phyloP scores from a whole-genome alignment of 2,888 invertebrate species.

The Leucozona laternaria region DNA sequence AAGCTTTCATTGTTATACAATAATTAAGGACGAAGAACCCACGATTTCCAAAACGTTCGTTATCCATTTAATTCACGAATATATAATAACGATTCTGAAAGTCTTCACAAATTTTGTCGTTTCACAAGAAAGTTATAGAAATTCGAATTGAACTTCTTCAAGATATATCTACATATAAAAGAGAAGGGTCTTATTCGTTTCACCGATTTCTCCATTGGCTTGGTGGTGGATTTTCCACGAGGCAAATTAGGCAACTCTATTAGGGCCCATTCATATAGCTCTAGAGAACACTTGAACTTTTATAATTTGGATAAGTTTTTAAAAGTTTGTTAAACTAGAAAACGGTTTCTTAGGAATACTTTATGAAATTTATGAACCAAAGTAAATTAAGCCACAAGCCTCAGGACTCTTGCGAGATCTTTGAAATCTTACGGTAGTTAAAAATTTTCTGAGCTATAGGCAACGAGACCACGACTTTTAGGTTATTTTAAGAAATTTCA shows the following conservation, averaged over 20 bases:
- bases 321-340: no score
- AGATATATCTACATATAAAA: no score
- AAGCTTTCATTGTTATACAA: slow-evolving; percentile 31
- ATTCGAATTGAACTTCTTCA: background rate
- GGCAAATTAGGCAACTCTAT: background rate
- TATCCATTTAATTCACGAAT: background rate
- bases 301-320: no score
- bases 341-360: no score
- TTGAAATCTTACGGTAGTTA: no score
- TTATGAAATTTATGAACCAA: no score
- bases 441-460: no score
- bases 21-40: slow-evolving; percentile 8
- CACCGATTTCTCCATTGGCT: background rate
- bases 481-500: no score
- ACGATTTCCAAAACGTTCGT: background rate
- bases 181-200: background rate
- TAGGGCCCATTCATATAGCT: background rate
- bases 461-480: no score
- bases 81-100: slow-evolving; percentile 5
- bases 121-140: background rate
- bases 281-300: no score
- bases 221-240: background rate
- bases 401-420: no score
- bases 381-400: no score
- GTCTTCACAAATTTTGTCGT: background rate